Percentiles rank a stretch among this genome's conserved stretches.
Evolutionary conservation across 2,888 invertebrate species (phyloP).

Genomic region (Leuctra nigra): DNA sequence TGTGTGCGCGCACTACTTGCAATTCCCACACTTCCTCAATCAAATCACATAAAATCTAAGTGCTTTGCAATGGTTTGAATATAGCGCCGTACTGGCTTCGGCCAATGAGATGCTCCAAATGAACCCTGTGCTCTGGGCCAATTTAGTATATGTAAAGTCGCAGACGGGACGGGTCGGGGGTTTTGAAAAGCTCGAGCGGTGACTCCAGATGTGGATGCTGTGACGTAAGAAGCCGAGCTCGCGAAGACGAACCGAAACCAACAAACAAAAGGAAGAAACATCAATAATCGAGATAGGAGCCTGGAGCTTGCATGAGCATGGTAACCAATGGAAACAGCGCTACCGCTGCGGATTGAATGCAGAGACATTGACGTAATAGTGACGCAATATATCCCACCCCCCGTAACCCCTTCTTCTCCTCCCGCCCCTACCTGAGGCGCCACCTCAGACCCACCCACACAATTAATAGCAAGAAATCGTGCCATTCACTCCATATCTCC

Average conservation of each 20-base stretch:
- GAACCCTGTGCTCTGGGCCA: no score
- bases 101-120: no score
- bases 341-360: constrained; percentile 3
- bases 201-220: not conserved
- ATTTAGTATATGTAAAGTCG: not conserved
- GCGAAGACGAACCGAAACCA: constrained; percentile 14
- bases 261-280: constrained; percentile 19
- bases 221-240: not conserved
- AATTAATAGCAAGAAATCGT: no score
- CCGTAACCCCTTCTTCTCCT: not conserved
- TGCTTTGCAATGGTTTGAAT: no score
- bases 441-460: not conserved
- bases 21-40: no score
- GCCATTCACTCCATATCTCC: no score
- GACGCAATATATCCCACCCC: constrained; percentile 11
- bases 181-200: not conserved
- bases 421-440: not conserved
- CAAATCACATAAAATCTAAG: no score
- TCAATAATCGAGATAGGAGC: constrained; percentile 16
- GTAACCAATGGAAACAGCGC: constrained; percentile 14
- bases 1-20: no score
- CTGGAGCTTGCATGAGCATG: not conserved
- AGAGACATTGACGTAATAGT: constrained; percentile 18
- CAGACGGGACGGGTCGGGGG: not conserved
- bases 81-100: no score